phyloP scores from a whole-genome alignment of 2,888 invertebrate genomes.

The Ectobius pallidus region DNA sequence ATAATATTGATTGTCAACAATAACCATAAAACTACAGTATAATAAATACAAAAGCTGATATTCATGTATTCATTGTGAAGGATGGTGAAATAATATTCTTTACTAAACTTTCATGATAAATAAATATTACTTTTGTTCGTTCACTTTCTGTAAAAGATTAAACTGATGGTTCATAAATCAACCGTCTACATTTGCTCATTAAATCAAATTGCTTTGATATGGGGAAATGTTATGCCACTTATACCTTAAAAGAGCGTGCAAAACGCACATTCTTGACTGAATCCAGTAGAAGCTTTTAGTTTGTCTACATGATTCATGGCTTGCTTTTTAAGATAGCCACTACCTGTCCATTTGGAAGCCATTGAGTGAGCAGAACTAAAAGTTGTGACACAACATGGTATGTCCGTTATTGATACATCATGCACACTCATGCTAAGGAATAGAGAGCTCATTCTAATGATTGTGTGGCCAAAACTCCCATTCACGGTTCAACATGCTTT shows the following conservation, averaged over 20 bases:
- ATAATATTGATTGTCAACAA: too few relatives aligned
- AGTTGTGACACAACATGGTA: constrained; percentile 4
- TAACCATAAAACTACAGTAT: too few relatives aligned
- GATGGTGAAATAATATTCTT: too few relatives aligned
- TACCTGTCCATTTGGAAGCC: not conserved
- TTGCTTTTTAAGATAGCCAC: not conserved
- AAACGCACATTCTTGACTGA: constrained; percentile 1
- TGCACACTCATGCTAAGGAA: constrained; percentile 5
- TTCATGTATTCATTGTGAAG: too few relatives aligned
- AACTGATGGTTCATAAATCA: too few relatives aligned
- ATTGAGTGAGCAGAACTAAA: too few relatives aligned
- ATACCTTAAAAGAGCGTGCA: not conserved
- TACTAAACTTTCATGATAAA: too few relatives aligned
- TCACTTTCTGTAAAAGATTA: too few relatives aligned
- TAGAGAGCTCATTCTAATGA: constrained; percentile 12
- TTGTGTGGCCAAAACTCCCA: not conserved
- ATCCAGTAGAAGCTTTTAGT: constrained; percentile 6
- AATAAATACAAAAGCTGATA: too few relatives aligned
- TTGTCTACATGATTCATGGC: constrained; percentile 15
- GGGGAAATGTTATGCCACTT: constrained; percentile 3
- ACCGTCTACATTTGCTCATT: too few relatives aligned
- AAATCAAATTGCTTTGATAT: too few relatives aligned
- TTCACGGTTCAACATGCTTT: not conserved
- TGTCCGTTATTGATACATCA: not conserved
- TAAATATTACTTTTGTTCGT: too few relatives aligned